Base-by-base conservation (phyloP, 2,113 vertebrate species). In the Herpetotheres cachinnans region DNA sequence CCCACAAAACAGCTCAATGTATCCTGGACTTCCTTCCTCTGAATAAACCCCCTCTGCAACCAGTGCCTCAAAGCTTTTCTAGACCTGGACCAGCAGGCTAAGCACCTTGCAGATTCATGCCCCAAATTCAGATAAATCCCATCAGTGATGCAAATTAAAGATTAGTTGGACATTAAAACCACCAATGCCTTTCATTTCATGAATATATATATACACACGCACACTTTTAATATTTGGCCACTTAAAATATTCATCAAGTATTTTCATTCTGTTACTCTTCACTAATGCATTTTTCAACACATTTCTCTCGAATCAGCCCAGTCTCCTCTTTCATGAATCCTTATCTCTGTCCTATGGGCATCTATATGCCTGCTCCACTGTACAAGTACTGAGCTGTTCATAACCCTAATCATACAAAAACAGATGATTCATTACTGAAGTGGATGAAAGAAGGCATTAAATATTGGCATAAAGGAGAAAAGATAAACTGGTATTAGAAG, bases 291-390 rank as follows among this genome's bases (percentile, higher is more conserved):
- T 96, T 95, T 92, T 13, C 82, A 94, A 92, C 0, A 9, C 34
- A 44, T 59, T 94, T 83, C 83, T 86, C 76, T 92, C 1, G 0
- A 89, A 89, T 84, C 90, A 95, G 69, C 89, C 52, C 59, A 61
- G 80, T 89, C 80, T 89, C 36, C 72, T 65, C 56, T 95, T 95
- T 82, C 83, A 93, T 92, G 92, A 95, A 69, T 92, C 89, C 72
- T 97, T 94, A 94, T 96, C 88, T 97, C 72, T 89, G 59, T 93
- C 90, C 83, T 95, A 1, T 97, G 94, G 94, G 94, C 91, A 82
- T 95, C 92, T 87, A 3, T 87, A 61, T 91, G 72, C 94, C 92
- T 96, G 86, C 86, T 92, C 89, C 47, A 71, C 66, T 74, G 72
- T 27, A 61, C 80, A 83, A 86, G 69, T 71, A 69, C 86, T 22